These are phyloP conservation scores for Entomyzon cyanotis DNA, from an alignment of 2,113 vertebrate genomes.

Conservation along the genomic window DNA sequence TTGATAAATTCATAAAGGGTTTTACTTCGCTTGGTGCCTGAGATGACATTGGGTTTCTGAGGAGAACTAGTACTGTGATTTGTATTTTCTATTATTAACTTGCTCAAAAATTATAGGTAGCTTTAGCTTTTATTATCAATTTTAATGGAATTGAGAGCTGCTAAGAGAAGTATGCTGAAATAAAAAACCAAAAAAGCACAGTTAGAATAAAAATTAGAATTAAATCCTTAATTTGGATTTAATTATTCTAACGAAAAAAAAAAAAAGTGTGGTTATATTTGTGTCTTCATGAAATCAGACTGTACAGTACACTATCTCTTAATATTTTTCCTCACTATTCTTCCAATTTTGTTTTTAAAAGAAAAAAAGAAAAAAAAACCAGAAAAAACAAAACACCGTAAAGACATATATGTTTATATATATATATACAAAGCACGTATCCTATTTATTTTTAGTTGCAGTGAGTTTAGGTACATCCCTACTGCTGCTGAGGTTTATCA, in stretches of 20 bases:
- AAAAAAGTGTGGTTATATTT: neutral
- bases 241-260: conserved; percentile 17
- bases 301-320: conserved; percentile 55
- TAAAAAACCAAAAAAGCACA: neutral
- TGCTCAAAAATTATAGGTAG: neutral
- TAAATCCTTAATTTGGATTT: conserved; percentile 18
- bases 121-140: neutral
- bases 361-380: neutral
- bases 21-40: conserved; percentile 57
- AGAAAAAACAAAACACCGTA: neutral
- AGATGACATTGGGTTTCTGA: conserved; percentile 19
- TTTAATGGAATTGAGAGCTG: neutral
- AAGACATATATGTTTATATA: neutral
- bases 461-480: neutral
- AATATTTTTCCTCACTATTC: conserved; percentile 10
- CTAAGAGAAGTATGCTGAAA: neutral
- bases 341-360: neutral
- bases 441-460: neutral
- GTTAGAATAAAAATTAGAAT: neutral
- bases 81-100: conserved; percentile 47
- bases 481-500: neutral
- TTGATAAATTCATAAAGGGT: conserved; percentile 5
- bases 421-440: neutral
- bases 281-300: conserved; percentile 27
- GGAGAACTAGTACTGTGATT: conserved; percentile 56